Conservation (phyloP, 2,113 vertebrate species). For the Dinomys branickii region DNA sequence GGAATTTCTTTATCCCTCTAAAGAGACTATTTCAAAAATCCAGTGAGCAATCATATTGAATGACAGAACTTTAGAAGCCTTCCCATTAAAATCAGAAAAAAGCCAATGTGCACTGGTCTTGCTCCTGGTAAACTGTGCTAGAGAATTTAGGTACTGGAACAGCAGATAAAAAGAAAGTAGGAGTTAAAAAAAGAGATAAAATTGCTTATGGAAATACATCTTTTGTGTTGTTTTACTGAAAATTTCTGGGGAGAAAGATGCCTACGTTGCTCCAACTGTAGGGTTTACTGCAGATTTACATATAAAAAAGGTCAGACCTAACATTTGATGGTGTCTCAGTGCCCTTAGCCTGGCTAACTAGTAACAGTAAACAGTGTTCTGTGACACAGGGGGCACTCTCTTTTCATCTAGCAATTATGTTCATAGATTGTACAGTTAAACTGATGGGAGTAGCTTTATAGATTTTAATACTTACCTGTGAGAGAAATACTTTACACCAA, state of each 20-base stretch:
- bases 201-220: background rate
- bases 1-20: background rate
- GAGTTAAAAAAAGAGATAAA: background rate
- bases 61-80: background rate
- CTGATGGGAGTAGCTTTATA: slow-evolving; percentile 33
- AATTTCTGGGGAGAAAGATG: background rate
- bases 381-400: background rate
- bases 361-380: background rate
- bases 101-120: background rate
- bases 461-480: slow-evolving; percentile 24
- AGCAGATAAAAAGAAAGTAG: slow-evolving; percentile 29
- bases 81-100: slow-evolving; percentile 1
- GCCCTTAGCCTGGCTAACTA: background rate
- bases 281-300: background rate
- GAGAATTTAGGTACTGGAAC: background rate
- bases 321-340: background rate
- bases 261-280: background rate
- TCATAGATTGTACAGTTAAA: background rate
- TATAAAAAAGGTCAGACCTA: slow-evolving; percentile 27
- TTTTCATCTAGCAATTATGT: slow-evolving; percentile 1
- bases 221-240: slow-evolving; percentile 2
- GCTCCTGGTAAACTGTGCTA: background rate
- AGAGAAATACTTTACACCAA: background rate
- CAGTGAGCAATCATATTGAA: background rate
- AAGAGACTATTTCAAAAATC: slow-evolving; percentile 6